Base-by-base conservation (phyloP, 2,888 invertebrate species). In the Thereva nobilitata region DNA sequence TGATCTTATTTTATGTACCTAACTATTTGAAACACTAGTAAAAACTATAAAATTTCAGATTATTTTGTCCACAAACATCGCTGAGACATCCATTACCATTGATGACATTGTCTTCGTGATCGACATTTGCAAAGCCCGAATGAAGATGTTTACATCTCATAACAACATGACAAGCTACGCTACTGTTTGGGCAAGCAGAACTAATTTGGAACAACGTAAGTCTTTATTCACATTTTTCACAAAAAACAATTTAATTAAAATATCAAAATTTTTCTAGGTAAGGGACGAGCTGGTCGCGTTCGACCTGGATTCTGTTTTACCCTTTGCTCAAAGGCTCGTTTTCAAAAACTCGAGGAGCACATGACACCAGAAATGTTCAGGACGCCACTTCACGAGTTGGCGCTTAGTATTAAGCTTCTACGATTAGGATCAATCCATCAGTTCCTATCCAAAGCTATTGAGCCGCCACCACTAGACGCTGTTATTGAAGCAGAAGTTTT, bases 101-200 rank as follows among this genome's bases (percentile, higher is more conserved):
- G 93, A 99, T 80, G 99, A 99, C 77, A 95, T 99, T 2, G 97
- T 98, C 1, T 98, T 91, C 81, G 98, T 99, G 0, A 92, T 99
- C 68, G 98, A 99, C 79, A 92, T 93, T 50, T 97, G 98, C 83
- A 97, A 97, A 81, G 93, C 95, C 0, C 96, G 97, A 79, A 94
- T 97, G 88, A 97, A 98, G 78, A 84, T 97, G 77, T 98, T 97
- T 77, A 97, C 97, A 0, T 95, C 97, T 0, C 97, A 97, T 80
- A 99, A 98, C 80, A 98, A 99, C 80, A 93, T 99, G 91, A 97
- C 97, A 0, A 96, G 96, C 75, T 98, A 97, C 77, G 97, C 97
- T 0, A 97, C 97, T 0, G 96, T 93, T 1, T 95, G 94, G 94
- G 97, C 97, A 0, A 95, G 95, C 69, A 88, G 87, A 78, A 95